Percentiles rank a stretch among this genome's conserved stretches.
Conservation (phyloP, 2,113 vertebrate genomes). For the Elephantulus edwardii region DNA sequence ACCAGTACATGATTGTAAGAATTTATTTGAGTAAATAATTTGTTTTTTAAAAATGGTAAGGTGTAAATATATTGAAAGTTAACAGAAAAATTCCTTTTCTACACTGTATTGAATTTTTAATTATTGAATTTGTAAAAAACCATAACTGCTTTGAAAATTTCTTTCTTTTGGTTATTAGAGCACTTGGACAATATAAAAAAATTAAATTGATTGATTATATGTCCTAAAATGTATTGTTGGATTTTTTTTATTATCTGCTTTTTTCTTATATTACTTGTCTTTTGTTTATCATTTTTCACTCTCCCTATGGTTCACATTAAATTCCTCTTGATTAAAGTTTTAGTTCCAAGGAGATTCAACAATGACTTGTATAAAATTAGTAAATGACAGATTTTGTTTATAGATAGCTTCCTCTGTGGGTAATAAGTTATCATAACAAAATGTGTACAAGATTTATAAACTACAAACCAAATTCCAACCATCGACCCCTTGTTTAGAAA, state of each 20-base stretch:
- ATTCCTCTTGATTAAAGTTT: conserved; percentile 43
- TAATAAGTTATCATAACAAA: conserved; percentile 69
- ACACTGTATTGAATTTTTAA: conserved; percentile 72
- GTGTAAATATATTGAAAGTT: conserved; percentile 68
- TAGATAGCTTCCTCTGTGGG: conserved; percentile 54
- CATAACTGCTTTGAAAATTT: conserved; percentile 71
- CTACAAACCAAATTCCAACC: conserved; percentile 56
- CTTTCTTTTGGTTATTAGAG: conserved; percentile 62
- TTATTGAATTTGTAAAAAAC: conserved; percentile 73
- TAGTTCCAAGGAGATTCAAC: conserved; percentile 48
- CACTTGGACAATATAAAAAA: conserved; percentile 37
- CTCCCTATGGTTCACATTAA: conserved; percentile 51
- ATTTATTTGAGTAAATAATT: conserved; percentile 78
- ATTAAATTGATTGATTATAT: conserved; percentile 38
- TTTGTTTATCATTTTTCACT: conserved; percentile 50
- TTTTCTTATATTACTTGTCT: not conserved
- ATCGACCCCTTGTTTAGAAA: conserved; percentile 43
- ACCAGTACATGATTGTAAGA: conserved; percentile 56
- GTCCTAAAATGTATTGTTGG: conserved; percentile 47
- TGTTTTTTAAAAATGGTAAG: conserved; percentile 71
- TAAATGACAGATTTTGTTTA: conserved; percentile 64
- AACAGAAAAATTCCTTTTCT: conserved; percentile 71
- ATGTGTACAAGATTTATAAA: conserved; percentile 66
- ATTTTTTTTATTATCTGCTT: conserved; percentile 32
- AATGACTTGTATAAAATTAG: conserved; percentile 54